phyloP scores from a whole-genome alignment of 2,888 invertebrate genomes.

The Seira sanloemensis region DNA sequence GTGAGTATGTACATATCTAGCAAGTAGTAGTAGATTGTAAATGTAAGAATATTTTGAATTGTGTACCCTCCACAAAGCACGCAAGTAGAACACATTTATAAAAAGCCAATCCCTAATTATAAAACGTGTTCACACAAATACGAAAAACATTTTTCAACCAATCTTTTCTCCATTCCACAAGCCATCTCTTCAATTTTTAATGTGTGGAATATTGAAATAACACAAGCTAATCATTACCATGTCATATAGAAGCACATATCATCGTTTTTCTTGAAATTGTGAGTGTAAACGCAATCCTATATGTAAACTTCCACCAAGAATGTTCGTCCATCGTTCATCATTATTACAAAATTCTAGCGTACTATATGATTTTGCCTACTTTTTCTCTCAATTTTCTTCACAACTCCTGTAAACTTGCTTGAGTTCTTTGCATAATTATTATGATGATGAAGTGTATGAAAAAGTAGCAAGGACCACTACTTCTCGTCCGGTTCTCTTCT shows the following conservation, averaged over 20 bases:
- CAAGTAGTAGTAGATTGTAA: too few species aligned
- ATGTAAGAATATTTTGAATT: too few species aligned
- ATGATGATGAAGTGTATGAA: slow-evolving; percentile 44
- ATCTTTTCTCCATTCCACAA: background rate
- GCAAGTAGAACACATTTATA: background rate
- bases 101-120: background rate
- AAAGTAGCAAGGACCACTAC: slow-evolving; percentile 56
- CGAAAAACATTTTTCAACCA: background rate
- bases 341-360: slow-evolving; percentile 27
- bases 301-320: slow-evolving; percentile 14
- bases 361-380: slow-evolving; percentile 58
- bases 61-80: too few species aligned
- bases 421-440: slow-evolving; percentile 60
- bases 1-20: too few species aligned
- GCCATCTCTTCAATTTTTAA: background rate
- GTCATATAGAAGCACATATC: slow-evolving; percentile 47
- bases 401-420: slow-evolving; percentile 39
- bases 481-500: slow-evolving; percentile 34
- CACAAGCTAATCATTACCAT: slow-evolving; percentile 57
- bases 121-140: background rate
- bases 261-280: slow-evolving; percentile 26
- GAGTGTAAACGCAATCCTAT: slow-evolving; percentile 13
- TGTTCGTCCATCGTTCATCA: slow-evolving; percentile 39
- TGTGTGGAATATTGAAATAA: background rate
- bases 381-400: slow-evolving; percentile 40